Conservation (phyloP, 2,113 vertebrate species). For the Channa maculata region DNA sequence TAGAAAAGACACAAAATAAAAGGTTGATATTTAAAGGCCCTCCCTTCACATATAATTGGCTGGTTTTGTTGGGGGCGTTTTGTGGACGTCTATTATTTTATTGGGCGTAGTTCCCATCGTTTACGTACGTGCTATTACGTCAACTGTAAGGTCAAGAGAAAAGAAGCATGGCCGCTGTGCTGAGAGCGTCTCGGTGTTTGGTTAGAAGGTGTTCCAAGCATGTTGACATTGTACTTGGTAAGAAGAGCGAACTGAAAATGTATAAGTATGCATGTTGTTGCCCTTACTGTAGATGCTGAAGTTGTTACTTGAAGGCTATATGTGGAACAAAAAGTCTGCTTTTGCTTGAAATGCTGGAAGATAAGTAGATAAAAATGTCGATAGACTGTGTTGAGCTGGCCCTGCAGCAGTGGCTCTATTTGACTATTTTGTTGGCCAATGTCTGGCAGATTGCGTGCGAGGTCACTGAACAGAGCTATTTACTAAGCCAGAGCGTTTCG, state of each 20-base stretch:
- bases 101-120: slow-evolving; percentile 60
- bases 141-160: slow-evolving; percentile 69
- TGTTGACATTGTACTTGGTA: slow-evolving; percentile 80
- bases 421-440: no score
- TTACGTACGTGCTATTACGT: slow-evolving; percentile 34
- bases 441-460: background rate
- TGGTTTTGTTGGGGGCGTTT: slow-evolving; percentile 29
- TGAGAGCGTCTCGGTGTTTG: slow-evolving; percentile 77
- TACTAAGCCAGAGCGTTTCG: background rate
- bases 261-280: background rate
- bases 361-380: slow-evolving; percentile 28
- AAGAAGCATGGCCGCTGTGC: slow-evolving; percentile 85
- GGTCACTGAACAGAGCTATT: background rate
- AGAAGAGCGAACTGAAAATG: slow-evolving; percentile 21
- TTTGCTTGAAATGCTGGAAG: slow-evolving; percentile 2
- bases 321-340: background rate
- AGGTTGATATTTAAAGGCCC: background rate
- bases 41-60: slow-evolving; percentile 51
- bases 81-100: background rate
- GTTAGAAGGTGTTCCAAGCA: slow-evolving; percentile 73
- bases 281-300: background rate
- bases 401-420: background rate
- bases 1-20: no score
- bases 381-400: background rate
- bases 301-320: background rate